Evolutionary conservation across 2,888 invertebrate species (phyloP), one percentile per base, ranked within the genome.

Genomic region (Phalera bucephala): DNA sequence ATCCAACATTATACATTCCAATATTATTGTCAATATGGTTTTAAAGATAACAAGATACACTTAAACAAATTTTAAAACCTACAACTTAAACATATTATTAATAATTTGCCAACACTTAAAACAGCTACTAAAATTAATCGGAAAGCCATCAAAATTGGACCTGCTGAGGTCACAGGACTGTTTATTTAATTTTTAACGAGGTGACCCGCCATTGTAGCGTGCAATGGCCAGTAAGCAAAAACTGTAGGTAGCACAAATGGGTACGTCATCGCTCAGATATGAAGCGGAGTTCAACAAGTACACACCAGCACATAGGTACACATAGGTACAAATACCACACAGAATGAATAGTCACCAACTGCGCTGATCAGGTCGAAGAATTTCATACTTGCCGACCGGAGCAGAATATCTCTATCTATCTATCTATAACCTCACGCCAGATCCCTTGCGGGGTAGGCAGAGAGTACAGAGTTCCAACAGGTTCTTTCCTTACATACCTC

Each of bases 171-270:
- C 22, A 32, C 11, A 17, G 31, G 8, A 21, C 28, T 17, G 38
- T 45, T 50, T 47, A 55, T 59, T n/a, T 35, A 27, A 0, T 26
- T 31, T 56, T 58, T 57, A 50, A 46, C 27, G 13, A 33, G 7
- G 5, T 34, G 28, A 33, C 27, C 37, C 21, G 34, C 7, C 27
- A 14, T 31, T 38, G 21, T n/a, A n/a, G 20, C 2, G 10, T 10
- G 22, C 5, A 22, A 10, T 4, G 2, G 22, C 22, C 10, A 10
- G 22, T 22, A 0, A 21, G 21, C 8, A 22, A 5, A 1, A 22
- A 10, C 22, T 22, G 10, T 10, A 22, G 22, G 22, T 22, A 22
- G 22, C 10, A 2, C n/a, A n/a, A n/a, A n/a, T n/a, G n/a, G n/a
- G n/a, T n/a, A n/a, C n/a, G n/a, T n/a, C n/a, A n/a, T n/a, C n/a